Evolutionary conservation across 1,140 invertebrate species (phyloP).

Genomic region (Drosophila sulfurigaster): DNA sequence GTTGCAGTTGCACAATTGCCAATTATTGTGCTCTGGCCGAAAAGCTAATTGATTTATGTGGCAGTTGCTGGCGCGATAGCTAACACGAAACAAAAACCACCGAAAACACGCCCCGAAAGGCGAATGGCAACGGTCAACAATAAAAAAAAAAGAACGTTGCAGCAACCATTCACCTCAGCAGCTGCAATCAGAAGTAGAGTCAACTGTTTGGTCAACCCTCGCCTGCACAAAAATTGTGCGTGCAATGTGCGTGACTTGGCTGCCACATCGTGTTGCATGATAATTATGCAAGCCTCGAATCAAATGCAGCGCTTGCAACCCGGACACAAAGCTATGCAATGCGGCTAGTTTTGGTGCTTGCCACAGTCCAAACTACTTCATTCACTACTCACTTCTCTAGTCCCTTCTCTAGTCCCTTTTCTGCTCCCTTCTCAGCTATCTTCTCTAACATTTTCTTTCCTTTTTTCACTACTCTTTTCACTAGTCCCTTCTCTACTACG

Average conservation of each 20-base stretch:
- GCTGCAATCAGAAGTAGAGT: no score
- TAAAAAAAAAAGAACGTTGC: background rate
- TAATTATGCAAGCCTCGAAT: conserved; percentile 71
- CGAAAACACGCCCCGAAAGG: conserved; percentile 4
- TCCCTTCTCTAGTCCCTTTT: no score
- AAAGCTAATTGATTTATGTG: conserved; percentile 72
- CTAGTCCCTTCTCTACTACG: no score
- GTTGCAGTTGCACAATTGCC: conserved; percentile 5
- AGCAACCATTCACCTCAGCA: conserved; percentile 7
- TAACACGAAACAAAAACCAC: conserved; percentile 56
- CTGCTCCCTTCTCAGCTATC: no score
- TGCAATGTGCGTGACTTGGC: conserved; percentile 47
- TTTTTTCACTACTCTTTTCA: no score
- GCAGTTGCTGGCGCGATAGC: conserved; percentile 64
- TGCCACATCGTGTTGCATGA: conserved; percentile 61
- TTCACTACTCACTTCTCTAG: no score
- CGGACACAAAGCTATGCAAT: conserved; percentile 4
- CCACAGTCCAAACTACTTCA: no score
- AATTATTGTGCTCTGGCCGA: conserved; percentile 3
- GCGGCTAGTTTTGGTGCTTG: background rate
- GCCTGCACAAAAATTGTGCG: background rate
- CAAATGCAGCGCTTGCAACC: conserved; percentile 43
- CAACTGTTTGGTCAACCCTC: conserved; percentile 19
- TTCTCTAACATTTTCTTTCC: no score
- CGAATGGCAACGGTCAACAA: conserved; percentile 9